These are phyloP conservation scores for Drosophila setosimentum DNA, from an alignment of 2,888 invertebrate genomes.

Conservation along the genomic window DNA sequence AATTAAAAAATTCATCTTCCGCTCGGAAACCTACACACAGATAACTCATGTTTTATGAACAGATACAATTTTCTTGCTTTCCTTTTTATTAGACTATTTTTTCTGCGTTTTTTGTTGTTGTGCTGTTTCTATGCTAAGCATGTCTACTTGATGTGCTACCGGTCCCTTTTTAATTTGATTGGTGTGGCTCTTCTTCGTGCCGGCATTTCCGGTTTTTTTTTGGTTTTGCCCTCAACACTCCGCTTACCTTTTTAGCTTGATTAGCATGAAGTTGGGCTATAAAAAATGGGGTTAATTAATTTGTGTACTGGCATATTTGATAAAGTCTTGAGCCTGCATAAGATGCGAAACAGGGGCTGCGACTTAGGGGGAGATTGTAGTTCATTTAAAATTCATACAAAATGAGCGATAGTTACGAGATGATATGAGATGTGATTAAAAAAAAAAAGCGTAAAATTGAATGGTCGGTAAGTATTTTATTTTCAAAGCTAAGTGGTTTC, in stretches of 20 bases:
- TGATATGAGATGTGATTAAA: background rate
- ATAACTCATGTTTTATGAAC: slow-evolving; percentile 54
- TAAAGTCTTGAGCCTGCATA: slow-evolving; percentile 10
- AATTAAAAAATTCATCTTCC: slow-evolving; percentile 80
- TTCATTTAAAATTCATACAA: background rate
- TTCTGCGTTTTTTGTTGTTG: slow-evolving; percentile 29
- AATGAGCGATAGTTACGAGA: background rate
- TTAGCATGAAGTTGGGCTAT: slow-evolving; percentile 38
- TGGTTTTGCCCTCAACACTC: background rate
- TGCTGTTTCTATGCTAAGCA: slow-evolving; percentile 52
- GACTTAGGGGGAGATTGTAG: background rate
- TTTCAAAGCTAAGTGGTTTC: background rate
- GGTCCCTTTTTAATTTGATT: slow-evolving; percentile 73
- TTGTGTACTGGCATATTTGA: slow-evolving; percentile 68
- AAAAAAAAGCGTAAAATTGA: background rate
- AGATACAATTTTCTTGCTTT: slow-evolving; percentile 41
- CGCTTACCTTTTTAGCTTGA: slow-evolving; percentile 64
- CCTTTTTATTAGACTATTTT: slow-evolving; percentile 21
- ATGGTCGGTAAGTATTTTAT: accelerated
- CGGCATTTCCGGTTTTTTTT: slow-evolving; percentile 61
- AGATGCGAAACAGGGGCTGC: slow-evolving; percentile 23
- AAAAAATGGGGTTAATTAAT: slow-evolving; percentile 64
- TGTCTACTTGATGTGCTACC: slow-evolving; percentile 63
- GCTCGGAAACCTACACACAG: slow-evolving; percentile 41
- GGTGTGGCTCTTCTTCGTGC: slow-evolving; percentile 52